Evolutionary conservation across 2,113 vertebrate genomes (phyloP).

Genomic region (Collichthys lucidus): DNA sequence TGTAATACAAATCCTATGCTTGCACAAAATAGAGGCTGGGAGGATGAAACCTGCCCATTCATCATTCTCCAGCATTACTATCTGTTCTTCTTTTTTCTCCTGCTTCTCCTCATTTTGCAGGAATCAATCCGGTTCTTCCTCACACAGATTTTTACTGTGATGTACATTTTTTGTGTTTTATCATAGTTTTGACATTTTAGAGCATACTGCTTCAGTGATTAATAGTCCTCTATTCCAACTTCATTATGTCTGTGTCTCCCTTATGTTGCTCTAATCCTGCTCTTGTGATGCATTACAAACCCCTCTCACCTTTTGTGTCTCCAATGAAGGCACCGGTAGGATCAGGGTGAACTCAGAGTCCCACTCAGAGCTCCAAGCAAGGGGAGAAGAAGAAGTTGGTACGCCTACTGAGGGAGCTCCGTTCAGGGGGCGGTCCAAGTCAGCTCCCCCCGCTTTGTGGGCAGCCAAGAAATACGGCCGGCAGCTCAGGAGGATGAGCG

Average conservation of each 20-base stretch:
- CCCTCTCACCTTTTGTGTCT: background rate
- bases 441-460: conserved; percentile 89
- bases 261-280: background rate
- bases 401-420: conserved; percentile 76
- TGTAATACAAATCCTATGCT: background rate
- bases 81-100: background rate
- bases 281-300: background rate
- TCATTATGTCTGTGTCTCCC: no score
- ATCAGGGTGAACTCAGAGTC: conserved; percentile 80
- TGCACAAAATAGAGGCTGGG: background rate
- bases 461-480: conserved; percentile 90
- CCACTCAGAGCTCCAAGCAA: conserved; percentile 53
- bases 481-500: conserved; percentile 91
- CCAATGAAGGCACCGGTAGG: conserved; percentile 52
- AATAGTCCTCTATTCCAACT: background rate
- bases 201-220: background rate
- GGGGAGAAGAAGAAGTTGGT: conserved; percentile 73
- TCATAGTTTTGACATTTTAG: background rate
- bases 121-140: background rate
- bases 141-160: background rate
- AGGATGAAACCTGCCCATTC: background rate
- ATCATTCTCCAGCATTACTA: background rate
- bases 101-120: background rate
- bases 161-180: background rate
- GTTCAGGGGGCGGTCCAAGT: conserved; percentile 87